These are phyloP conservation scores for Choloepus hoffmanni DNA, from an alignment of 2,113 vertebrate genomes.

Conservation along the genomic window DNA sequence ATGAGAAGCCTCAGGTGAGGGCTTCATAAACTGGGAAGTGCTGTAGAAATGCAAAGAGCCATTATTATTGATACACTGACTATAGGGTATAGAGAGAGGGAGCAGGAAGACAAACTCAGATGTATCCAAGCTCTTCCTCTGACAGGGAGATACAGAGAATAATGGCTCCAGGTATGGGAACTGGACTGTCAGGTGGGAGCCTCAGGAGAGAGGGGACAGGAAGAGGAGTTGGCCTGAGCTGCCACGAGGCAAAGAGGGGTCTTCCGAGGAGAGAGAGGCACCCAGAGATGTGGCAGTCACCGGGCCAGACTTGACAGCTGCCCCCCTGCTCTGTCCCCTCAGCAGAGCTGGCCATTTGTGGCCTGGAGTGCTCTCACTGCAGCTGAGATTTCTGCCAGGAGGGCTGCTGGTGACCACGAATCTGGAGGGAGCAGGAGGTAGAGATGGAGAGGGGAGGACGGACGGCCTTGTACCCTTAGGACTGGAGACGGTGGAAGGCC, in stretches of 20 bases:
- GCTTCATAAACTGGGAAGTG: background rate
- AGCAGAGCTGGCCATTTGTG: background rate
- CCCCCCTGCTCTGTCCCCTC: background rate
- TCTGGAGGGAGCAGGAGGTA: background rate
- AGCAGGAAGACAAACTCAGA: background rate
- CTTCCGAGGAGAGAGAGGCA: background rate
- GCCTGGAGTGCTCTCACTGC: background rate
- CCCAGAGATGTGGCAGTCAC: background rate
- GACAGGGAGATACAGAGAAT: background rate
- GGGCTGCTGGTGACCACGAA: background rate
- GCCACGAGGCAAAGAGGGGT: background rate
- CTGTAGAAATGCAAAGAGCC: background rate
- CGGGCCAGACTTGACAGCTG: background rate
- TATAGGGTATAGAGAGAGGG: accelerated
- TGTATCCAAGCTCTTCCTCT: accelerated
- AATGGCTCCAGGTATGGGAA: background rate
- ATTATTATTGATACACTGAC: background rate
- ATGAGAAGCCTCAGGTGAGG: background rate
- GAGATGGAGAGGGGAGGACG: background rate
- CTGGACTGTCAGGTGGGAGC: too few species aligned
- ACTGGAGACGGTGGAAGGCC: background rate
- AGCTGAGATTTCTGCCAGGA: background rate
- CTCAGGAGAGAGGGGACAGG: background rate
- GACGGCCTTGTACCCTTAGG: background rate
- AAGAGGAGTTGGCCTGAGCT: background rate